Evolutionary conservation across 2,888 invertebrate species (phyloP), one percentile per base, ranked within the genome.

Genomic region (Platycnemis pennipes): DNA sequence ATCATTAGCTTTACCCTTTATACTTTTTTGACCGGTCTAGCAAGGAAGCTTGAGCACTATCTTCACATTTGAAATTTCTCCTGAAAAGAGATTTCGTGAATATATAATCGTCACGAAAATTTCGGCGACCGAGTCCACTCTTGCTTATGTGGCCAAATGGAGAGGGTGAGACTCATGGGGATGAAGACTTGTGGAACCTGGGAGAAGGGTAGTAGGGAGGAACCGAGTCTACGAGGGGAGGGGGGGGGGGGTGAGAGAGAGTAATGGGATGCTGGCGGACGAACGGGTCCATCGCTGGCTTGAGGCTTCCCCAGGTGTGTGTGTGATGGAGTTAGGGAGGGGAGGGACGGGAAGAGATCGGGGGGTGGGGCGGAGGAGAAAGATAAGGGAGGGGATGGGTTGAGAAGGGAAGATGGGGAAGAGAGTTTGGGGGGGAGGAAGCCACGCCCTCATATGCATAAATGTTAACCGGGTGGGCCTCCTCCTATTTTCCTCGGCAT

Each of bases 361-460:
- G n/a, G n/a, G n/a, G 44, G 44, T 19, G 42, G 85, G 42, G 37
- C 19, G 85, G 85, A 85, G 3, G 85, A 37, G 37, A 37, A n/a
- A n/a, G n/a, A 11, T 42, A 1, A 85, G 16, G 3, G 85, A 85
- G 85, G 26, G 69, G 8, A 2, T 26, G 42, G 26, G 85, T 2
- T 3, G 44, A 26, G 5, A 37, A 22, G 85, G 5, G 85, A 26
- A 16, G 85, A 19, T 1, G 2, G 85, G 16, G 85, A 19, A 22
- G 37, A 85, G 31, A 37, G 31, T 37, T 13, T 31, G 87, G 44
- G n/a, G 87, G 87, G n/a, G 87, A 22, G 87, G 42, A 44, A 22
- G 42, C 89, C 89, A 89, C 91, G 91, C 63, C 91, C 91, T 91
- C 22, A 56, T 63, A 91, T 77, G 13, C 63, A 89, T 56, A 89